phyloP scores from a whole-genome alignment of 1,140 invertebrate species.

The Laodelphax striatellus region DNA sequence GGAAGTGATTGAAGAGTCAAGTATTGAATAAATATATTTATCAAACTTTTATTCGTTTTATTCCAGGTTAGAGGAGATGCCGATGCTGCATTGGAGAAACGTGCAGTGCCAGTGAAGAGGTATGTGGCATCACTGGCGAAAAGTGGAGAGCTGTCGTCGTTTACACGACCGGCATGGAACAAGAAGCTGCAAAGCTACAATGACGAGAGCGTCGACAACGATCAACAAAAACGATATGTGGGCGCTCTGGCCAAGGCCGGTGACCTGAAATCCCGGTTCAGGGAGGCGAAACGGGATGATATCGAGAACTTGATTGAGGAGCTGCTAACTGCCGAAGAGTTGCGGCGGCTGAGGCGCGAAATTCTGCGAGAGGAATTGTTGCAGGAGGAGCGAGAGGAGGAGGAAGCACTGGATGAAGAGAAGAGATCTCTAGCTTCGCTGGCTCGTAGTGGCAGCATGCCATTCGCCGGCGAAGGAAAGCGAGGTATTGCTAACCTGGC shows the following conservation, averaged over 20 bases:
- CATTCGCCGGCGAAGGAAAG: conserved; percentile 15
- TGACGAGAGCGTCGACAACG: not conserved
- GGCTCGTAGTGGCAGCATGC: conserved; percentile 16
- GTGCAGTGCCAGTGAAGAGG: not conserved
- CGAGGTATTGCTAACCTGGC: conserved; percentile 17
- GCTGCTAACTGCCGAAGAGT: conserved; percentile 17
- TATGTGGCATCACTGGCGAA: not conserved
- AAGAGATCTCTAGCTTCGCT: conserved; percentile 19
- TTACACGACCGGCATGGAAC: not conserved
- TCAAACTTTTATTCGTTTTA: no score
- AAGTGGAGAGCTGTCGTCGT: not conserved
- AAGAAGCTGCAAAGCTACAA: not conserved
- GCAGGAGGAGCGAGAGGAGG: conserved; percentile 8
- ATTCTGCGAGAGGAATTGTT: conserved; percentile 19
- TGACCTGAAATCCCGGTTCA: conserved; percentile 14
- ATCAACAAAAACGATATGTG: conserved; percentile 18
- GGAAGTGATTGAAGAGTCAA: no score
- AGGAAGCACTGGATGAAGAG: conserved; percentile 14
- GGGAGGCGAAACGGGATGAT: conserved; percentile 18
- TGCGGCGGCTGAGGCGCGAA: conserved; percentile 15
- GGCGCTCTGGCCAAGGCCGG: conserved; percentile 20
- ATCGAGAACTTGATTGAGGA: conserved; percentile 18
- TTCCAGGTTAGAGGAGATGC: no score
- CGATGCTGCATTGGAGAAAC: no score
- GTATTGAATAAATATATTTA: no score